A percentile compares a stretch with the other conserved stretches of the same genome.
Evolutionary conservation across 2,797 vertebrate species (phyloP).

Genomic region (Myotis pilosus): DNA sequence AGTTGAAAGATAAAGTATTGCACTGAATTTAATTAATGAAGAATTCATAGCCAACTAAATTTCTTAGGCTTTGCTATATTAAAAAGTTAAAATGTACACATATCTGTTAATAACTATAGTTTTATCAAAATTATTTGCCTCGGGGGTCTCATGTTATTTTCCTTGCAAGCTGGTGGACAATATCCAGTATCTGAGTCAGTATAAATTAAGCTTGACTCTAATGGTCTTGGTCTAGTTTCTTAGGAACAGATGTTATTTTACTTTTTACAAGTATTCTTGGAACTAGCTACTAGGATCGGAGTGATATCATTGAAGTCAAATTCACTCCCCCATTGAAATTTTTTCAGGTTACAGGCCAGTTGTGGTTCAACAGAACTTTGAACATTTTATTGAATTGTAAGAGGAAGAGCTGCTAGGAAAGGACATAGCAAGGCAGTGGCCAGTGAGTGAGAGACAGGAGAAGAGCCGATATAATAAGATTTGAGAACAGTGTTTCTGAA

Average conservation of each 20-base stretch:
- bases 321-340: not conserved
- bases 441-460: not conserved
- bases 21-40: not conserved
- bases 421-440: not conserved
- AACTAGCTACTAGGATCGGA: not conserved
- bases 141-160: not conserved
- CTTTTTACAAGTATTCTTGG: not conserved
- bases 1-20: not conserved
- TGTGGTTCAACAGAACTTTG: not conserved
- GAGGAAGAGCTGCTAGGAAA: not conserved
- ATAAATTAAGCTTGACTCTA: constrained; percentile 22
- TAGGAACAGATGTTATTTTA: not conserved
- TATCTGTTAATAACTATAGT: not conserved
- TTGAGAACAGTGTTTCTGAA: constrained; percentile 29
- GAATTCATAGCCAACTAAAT: not conserved
- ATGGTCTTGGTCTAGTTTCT: not conserved
- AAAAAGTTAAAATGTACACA: not conserved
- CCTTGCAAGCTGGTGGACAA: not conserved
- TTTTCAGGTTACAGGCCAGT: not conserved
- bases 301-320: not conserved
- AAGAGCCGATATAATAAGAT: not conserved
- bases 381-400: not conserved
- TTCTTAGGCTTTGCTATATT: not conserved
- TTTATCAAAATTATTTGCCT: not conserved
- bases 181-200: not conserved